Base-by-base conservation (phyloP, 2,888 invertebrate species). In the Campoplex capitator region DNA sequence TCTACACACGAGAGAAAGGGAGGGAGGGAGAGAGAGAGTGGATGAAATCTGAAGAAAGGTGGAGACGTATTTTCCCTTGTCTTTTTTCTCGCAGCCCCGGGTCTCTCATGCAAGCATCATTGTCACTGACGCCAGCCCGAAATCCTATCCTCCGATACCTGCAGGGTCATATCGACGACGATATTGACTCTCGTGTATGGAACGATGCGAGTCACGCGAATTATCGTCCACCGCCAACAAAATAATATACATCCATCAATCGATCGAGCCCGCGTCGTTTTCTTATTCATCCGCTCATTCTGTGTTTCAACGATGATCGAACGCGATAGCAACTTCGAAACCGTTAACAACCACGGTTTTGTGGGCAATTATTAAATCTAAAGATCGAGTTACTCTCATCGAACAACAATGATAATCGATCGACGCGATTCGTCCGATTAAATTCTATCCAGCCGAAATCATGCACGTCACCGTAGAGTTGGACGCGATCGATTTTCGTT, bases 51-150 rank as follows among this genome's bases (percentile, higher is more conserved):
- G 51, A 71, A 71, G 45, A 71, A 74, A 58, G 74, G 73, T 56
- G 35, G 51, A 71, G 71, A 79, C 86, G 83, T 81, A 74, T 75
- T 79, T 82, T 80, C 85, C 84, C 81, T 89, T 88, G 81, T 87
- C 83, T 82, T 83, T 85, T 82, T 77, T 84, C 81, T 81, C 84
- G 74, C 83, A 58, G 28, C 28, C 3, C 85, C 78, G 85, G n/a
- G 79, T 83, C 76, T 75, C 51, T 68, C 56, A 65, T 54, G 65
- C 28, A 83, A 86, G 86, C 88, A 65, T 78, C 83, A 35, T 82
- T 82, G 84, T 86, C 88, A 85, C 75, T 71, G 75, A 67, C 18
- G 65, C 76, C 71, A 71, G 51, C 13, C 62, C 73, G 67, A 79
- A 83, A 83, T 71, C 54, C 51, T 42, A n/a, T 65, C 42, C 70